A percentile compares a stretch with the other conserved stretches of the same genome.
phyloP scores from a whole-genome alignment of 2,797 vertebrate species.

The Diplodus sargus region DNA sequence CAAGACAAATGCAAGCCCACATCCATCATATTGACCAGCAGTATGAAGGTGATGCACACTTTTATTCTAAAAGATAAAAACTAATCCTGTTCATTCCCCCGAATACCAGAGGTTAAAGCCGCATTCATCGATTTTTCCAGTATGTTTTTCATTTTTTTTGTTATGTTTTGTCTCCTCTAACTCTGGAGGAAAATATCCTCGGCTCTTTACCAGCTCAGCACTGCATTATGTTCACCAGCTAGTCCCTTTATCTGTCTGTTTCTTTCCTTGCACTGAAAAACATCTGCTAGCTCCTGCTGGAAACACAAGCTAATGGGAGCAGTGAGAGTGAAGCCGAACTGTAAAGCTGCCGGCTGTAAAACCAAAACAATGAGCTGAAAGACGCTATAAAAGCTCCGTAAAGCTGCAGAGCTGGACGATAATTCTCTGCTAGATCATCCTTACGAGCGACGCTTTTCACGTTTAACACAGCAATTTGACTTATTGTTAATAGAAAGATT shows the following conservation, averaged over 20 bases:
- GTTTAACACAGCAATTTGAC: neutral
- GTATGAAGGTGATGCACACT: neutral
- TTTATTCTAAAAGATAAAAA: slow-evolving; percentile 3
- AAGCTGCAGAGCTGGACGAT: neutral
- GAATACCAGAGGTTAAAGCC: neutral
- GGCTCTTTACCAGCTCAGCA: neutral
- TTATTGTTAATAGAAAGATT: neutral
- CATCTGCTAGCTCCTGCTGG: neutral
- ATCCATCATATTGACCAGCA: neutral
- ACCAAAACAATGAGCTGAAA: neutral
- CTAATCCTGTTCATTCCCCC: neutral
- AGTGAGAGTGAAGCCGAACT: neutral
- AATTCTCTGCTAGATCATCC: neutral
- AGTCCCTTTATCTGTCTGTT: neutral
- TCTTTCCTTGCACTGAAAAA: neutral
- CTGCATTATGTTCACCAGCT: neutral
- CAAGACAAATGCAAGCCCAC: neutral
- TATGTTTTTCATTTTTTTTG: neutral
- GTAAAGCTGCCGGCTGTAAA: neutral
- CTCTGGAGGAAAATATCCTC: neutral
- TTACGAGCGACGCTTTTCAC: neutral
- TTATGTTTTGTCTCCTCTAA: neutral
- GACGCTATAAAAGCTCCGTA: neutral
- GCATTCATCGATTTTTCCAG: neutral
- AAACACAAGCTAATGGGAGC: neutral